Evolutionary conservation across 2,888 invertebrate genomes (phyloP), one percentile per base, ranked within the genome.

Genomic region (Bugulina stolonifera): DNA sequence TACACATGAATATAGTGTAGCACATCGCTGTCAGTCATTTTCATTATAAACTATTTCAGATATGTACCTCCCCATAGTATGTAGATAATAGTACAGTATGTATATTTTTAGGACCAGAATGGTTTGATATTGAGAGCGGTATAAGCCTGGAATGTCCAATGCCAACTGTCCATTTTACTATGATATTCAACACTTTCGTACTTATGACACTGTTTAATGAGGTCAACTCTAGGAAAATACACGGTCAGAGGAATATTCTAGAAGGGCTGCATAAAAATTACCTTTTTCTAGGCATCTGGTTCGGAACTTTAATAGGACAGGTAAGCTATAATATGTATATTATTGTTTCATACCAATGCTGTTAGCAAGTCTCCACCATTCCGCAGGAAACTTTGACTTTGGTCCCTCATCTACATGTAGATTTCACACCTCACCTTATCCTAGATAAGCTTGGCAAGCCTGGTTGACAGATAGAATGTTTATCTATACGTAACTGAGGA

Each of bases 151-250:
- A 2, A 43, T 70, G 70, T 70, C 70, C 70, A 25, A 54, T n/a
- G 52, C 96, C 98, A 74, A 90, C 94, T 58, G 92, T 94, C 87
- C 99, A 99, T 87, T 99, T 98, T 88, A 99, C 99, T 72, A 93
- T 99, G 84, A 98, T 99, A 85, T 99, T 99, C 89, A 99, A 99
- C 88, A 93, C 97, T 35, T 99, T 99, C 87, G 99, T 99, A 77
- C 93, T 99, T 94, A 99, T 99, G 99, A 99, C 99, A 22, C 89
- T 99, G 77, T 99, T 98, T 89, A 99, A 99, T 89, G 99, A 99
- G 88, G 94, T 99, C 85, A 99, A 99, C 87, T 97, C 98, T 76
- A 89, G 99, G 81, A 99, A 99, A 89, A 99, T 99, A 82, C 99
- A 99, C 87, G 98, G 98, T 77, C 97, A 99, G 87, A 89, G 99